Evolutionary conservation across 2,113 vertebrate genomes (phyloP), one percentile per base, ranked within the genome.

Genomic region (Hylia prasina): DNA sequence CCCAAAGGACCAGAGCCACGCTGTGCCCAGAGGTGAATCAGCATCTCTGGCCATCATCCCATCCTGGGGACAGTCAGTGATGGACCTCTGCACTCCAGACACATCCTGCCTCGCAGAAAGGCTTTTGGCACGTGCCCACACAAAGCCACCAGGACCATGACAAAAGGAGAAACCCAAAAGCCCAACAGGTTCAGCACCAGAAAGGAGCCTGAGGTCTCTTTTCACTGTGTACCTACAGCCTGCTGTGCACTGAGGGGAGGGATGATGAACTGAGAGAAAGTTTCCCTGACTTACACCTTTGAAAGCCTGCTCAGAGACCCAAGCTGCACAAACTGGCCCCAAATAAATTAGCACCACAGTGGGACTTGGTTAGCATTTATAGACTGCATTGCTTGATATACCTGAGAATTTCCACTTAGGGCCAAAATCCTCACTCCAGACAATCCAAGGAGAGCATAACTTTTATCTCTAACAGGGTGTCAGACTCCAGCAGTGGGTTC

Each of bases 241-340:
- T 75, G 14, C 82, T 92, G 72, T 56, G n/a, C 87, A 39, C 82
- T 19, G 50, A 93, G 84, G 69, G n/a, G 73, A 54, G 50, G 69
- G 69, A 66, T 64, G 94, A 84, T 23, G 42, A 81, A 2, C 25
- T 5, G 22, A 95, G 20, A 31, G 87, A 88, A 93, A 92, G 58
- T 87, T 95, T 30, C 56, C 65, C 89, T 86, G 51, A 88, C 42
- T 94, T 81, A 65, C 51, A 13, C 80, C 65, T 93, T 81, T 90
- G 66, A 85, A 94, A 97, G 82, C 39, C 89, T 94, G 53, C 93
- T 94, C 87, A 92, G 94, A 96, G 70, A 65, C 71, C 81, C 48
- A 65, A 96, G 90, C 86, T 70, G 83, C 86, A 94, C 84, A 92
- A 96, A 97, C 95, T 51, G 60, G 58, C 68, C 85, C 83, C 89